A percentile compares a stretch with the other conserved stretches of the same genome.
phyloP scores from a whole-genome alignment of 2,888 invertebrate species.

The Sarcophaga rosellei region DNA sequence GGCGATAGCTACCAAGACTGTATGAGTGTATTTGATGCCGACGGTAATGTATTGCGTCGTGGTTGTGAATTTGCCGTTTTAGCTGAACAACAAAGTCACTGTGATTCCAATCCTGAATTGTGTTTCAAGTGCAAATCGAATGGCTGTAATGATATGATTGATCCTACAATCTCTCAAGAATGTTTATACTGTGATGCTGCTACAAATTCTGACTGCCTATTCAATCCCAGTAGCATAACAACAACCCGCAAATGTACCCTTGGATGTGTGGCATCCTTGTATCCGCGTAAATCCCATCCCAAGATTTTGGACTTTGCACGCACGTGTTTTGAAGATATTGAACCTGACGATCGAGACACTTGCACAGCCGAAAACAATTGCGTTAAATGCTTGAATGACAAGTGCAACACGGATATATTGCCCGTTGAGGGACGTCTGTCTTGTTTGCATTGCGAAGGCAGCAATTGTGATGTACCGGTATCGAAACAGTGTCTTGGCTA shows the following conservation, averaged over 20 bases:
- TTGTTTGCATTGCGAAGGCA: conserved; percentile 68
- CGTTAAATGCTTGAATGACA: conserved; percentile 58
- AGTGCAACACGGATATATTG: conserved; percentile 68
- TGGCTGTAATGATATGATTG: conserved; percentile 69
- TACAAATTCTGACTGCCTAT: conserved; percentile 66
- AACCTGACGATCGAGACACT: conserved; percentile 63
- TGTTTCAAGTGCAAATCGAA: conserved; percentile 73
- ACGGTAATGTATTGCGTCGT: conserved; percentile 66
- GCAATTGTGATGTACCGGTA: conserved; percentile 65
- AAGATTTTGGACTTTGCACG: conserved; percentile 68
- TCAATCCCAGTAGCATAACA: conserved; percentile 46
- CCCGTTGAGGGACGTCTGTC: conserved; percentile 66
- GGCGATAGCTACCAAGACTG: conserved; percentile 70
- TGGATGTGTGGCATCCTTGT: conserved; percentile 71
- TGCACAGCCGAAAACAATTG: conserved; percentile 68
- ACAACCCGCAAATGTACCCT: conserved; percentile 68
- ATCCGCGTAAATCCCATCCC: conserved; percentile 63
- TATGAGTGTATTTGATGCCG: conserved; percentile 68
- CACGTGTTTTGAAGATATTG: conserved; percentile 72
- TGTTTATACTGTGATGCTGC: conserved; percentile 71
- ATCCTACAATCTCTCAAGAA: conserved; percentile 52
- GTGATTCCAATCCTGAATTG: conserved; percentile 65
- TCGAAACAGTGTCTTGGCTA: conserved; percentile 64
- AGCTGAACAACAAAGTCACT: conserved; percentile 53
- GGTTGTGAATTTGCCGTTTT: conserved; percentile 69